phyloP scores from a whole-genome alignment of 2,797 vertebrate species.

The Myotis myotis region DNA sequence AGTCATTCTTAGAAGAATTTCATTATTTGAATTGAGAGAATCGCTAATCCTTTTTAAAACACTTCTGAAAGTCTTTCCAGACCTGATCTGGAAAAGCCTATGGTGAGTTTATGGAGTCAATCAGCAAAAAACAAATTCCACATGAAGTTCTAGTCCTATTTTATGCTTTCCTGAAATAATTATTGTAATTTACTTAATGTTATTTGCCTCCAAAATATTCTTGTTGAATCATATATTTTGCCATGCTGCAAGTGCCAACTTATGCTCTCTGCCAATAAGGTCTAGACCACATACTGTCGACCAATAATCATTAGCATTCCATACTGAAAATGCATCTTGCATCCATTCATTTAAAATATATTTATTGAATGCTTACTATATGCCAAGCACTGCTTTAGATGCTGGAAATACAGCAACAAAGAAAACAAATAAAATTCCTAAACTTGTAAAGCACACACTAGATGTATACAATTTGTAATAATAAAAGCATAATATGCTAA shows the following conservation, averaged over 20 bases:
- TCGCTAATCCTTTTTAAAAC: constrained; percentile 20
- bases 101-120: not conserved
- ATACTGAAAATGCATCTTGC: not conserved
- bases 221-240: not conserved
- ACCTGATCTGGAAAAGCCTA: constrained; percentile 11
- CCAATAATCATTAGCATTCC: not conserved
- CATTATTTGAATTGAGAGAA: not conserved
- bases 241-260: not conserved
- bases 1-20: not conserved
- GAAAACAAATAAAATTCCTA: not conserved
- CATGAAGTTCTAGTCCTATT: not conserved
- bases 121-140: constrained; percentile 18
- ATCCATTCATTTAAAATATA: constrained; percentile 20
- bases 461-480: not conserved
- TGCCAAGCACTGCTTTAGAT: not conserved
- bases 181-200: not conserved
- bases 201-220: constrained; percentile 33
- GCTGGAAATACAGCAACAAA: not conserved
- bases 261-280: not conserved
- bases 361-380: not conserved
- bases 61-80: constrained; percentile 15
- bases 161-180: constrained; percentile 24
- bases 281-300: not conserved
- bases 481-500: no score
- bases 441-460: not conserved